These are phyloP conservation scores for Scyliorhinus canicula DNA, from an alignment of 2,797 vertebrate genomes.

Conservation along the genomic window DNA sequence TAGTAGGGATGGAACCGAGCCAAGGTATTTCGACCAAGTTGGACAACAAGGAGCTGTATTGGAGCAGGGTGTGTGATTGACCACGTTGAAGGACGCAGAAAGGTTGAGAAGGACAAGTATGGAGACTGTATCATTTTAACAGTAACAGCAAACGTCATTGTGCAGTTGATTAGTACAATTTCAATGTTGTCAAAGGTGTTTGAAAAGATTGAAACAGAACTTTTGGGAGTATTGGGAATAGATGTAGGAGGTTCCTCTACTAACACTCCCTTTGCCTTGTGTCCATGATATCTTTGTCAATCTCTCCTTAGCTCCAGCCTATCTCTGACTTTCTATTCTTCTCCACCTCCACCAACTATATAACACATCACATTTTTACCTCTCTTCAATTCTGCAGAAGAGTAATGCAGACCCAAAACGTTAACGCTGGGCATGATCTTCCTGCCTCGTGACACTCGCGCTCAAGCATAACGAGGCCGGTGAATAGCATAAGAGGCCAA, in stretches of 20 bases:
- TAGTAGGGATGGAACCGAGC: not conserved
- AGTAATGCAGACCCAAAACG: too few relatives aligned
- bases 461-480: too few relatives aligned
- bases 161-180: not conserved
- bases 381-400: too few relatives aligned
- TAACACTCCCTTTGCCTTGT: too few relatives aligned
- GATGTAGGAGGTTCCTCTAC: not conserved
- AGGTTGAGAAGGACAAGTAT: not conserved
- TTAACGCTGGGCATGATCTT: too few relatives aligned
- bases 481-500: too few relatives aligned
- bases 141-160: not conserved
- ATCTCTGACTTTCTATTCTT: too few relatives aligned
- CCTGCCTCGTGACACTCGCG: too few relatives aligned
- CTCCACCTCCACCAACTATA: too few relatives aligned
- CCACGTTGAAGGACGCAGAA: not conserved
- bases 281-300: too few relatives aligned
- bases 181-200: not conserved
- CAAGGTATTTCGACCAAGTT: not conserved
- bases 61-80: not conserved
- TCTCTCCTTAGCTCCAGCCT: too few relatives aligned
- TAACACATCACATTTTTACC: too few relatives aligned
- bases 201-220: not conserved
- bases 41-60: not conserved
- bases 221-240: not conserved
- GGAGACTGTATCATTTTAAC: not conserved